phyloP scores from a whole-genome alignment of 2,888 invertebrate genomes.

The Nymphalis c-album region DNA sequence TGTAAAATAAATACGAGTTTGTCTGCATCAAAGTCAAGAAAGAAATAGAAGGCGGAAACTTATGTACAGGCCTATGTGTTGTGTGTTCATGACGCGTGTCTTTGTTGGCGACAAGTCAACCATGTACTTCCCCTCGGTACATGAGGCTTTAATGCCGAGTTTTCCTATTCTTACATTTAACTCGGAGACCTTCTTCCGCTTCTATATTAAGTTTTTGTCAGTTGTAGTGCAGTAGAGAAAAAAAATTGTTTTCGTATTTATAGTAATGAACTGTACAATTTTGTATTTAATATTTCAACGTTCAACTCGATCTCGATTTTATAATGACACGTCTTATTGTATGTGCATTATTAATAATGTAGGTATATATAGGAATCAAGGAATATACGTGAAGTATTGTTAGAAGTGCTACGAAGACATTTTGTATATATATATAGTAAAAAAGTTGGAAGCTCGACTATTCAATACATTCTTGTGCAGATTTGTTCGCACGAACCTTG shows the following conservation, averaged over 20 bases:
- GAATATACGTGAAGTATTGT: too few species aligned
- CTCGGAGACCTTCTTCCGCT: background rate
- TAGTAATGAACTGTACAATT: too few species aligned
- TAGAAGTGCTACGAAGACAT: background rate
- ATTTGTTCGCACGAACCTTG: constrained; percentile 14
- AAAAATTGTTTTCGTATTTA: too few species aligned
- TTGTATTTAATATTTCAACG: too few species aligned
- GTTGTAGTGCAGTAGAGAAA: background rate
- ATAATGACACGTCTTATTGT: too few species aligned
- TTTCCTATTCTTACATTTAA: constrained; percentile 5
- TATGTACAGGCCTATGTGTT: constrained; percentile 11
- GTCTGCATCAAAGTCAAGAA: background rate
- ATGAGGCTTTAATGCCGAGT: constrained; percentile 17
- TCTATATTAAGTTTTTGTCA: background rate
- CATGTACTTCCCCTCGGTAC: constrained; percentile 13
- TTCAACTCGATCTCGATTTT: too few species aligned
- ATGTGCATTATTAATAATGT: too few species aligned
- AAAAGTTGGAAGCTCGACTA: background rate
- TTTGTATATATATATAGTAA: background rate
- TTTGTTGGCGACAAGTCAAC: constrained; percentile 21
- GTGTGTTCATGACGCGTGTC: constrained; percentile 20
- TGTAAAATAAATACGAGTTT: background rate
- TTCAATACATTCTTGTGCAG: constrained; percentile 10
- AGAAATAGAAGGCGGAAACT: background rate
- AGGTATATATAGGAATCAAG: too few species aligned